Percentiles rank a stretch among this genome's conserved stretches.
Evolutionary conservation across 2,113 vertebrate species (phyloP).

Genomic region (Cygnus buccinator): DNA sequence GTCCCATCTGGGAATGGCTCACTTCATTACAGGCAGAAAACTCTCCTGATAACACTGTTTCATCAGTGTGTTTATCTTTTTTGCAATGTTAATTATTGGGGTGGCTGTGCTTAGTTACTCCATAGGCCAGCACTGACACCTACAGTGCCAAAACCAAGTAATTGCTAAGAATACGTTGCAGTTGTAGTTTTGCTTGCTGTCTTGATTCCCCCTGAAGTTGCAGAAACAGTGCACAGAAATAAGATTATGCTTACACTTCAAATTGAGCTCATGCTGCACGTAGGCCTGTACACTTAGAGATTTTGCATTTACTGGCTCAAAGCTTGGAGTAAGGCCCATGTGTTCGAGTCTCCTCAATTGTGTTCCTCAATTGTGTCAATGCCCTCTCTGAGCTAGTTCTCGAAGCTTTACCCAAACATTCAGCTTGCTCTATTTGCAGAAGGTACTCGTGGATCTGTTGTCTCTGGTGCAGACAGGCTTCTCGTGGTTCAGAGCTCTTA

Average conservation of each 20-base stretch:
- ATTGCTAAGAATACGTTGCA: not conserved
- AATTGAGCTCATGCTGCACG: not conserved
- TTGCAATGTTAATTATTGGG: not conserved
- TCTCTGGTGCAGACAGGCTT: not conserved
- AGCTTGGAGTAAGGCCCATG: rapidly evolving
- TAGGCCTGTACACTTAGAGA: not conserved
- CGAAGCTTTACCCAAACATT: not conserved
- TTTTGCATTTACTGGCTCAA: not conserved
- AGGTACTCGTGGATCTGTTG: not conserved
- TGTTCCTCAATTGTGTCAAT: not conserved
- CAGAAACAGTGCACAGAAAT: not conserved
- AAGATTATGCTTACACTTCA: not conserved
- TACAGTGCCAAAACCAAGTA: not conserved
- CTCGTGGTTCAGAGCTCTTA: not conserved
- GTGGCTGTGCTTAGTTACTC: not conserved
- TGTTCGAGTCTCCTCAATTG: not conserved
- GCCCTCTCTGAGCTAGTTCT: not conserved
- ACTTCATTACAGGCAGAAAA: not conserved
- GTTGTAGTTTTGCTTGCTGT: not conserved
- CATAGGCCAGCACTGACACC: not conserved
- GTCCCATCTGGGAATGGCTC: not conserved
- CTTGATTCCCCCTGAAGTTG: not conserved
- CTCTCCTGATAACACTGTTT: rapidly evolving
- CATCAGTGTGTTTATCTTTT: not conserved
- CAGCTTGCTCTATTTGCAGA: not conserved